Conservation (phyloP, 2,888 invertebrate species). For the Ochropleura plecta region DNA sequence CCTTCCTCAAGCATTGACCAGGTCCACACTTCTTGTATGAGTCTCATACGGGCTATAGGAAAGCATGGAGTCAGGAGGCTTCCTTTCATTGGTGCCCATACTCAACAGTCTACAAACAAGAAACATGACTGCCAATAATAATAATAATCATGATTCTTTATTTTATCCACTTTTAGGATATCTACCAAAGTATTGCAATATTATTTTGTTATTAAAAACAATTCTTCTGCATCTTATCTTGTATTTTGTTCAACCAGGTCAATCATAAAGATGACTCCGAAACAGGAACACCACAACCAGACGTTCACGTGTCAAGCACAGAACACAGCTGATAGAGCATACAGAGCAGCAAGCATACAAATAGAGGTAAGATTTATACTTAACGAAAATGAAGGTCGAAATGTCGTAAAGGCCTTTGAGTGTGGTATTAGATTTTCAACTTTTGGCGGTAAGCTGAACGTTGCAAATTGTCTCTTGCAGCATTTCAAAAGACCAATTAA, state of each 20-base stretch:
- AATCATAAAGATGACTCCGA: slow-evolving; percentile 95
- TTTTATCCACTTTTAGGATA: too few species aligned
- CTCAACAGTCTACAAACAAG: too few species aligned
- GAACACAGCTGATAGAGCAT: slow-evolving; percentile 96
- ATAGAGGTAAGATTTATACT: slow-evolving; percentile 92
- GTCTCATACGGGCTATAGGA: too few species aligned
- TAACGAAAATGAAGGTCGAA: background rate
- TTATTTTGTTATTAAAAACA: background rate
- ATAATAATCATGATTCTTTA: too few species aligned
- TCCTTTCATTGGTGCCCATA: too few species aligned
- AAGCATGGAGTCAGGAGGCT: too few species aligned
- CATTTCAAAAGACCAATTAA: background rate
- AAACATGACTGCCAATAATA: too few species aligned
- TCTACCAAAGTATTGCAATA: too few species aligned
- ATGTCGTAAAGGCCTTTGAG: background rate
- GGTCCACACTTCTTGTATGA: too few species aligned
- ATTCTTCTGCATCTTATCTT: background rate
- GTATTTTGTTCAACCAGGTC: slow-evolving; percentile 88
- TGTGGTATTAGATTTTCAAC: background rate
- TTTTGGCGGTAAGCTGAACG: background rate
- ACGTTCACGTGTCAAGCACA: slow-evolving; percentile 97
- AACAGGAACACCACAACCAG: slow-evolving; percentile 96
- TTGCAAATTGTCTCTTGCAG: background rate
- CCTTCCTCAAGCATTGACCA: too few species aligned
- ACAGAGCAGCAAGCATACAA: slow-evolving; percentile 94